Evolutionary conservation across 2,888 invertebrate species (phyloP).

Genomic region (Drosophila imparisetae): DNA sequence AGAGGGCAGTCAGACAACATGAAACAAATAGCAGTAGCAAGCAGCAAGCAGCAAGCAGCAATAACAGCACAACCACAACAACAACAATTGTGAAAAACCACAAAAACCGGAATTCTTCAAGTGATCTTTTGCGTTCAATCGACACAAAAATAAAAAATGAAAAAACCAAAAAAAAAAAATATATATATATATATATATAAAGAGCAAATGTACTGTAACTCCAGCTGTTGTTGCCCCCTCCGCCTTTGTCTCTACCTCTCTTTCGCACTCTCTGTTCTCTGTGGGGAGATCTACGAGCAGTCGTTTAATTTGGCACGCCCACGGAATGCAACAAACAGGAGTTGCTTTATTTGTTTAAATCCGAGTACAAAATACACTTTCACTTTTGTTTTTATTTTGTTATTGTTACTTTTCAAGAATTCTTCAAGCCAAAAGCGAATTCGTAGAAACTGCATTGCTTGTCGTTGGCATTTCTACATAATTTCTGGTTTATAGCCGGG

Average conservation of each 20-base stretch:
- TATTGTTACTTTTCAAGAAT: constrained; percentile 50
- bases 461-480: constrained; percentile 42
- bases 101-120: constrained; percentile 77
- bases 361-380: constrained; percentile 61
- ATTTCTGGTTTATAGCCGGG: constrained; percentile 60
- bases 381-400: constrained; percentile 58
- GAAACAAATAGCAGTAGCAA: constrained; percentile 52
- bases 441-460: constrained; percentile 45
- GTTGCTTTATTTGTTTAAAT: constrained; percentile 10
- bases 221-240: constrained; percentile 27
- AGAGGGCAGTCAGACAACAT: constrained; percentile 25
- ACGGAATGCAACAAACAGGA: constrained; percentile 39
- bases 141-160: constrained; percentile 43
- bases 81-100: constrained; percentile 59
- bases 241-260: background rate
- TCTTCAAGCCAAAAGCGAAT: constrained; percentile 46
- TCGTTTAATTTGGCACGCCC: constrained; percentile 38
- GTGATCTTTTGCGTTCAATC: constrained; percentile 76
- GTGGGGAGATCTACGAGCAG: constrained; percentile 21
- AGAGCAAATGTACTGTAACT: constrained; percentile 55
- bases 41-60: constrained; percentile 11
- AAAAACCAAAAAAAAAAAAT: constrained; percentile 26
- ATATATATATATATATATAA: background rate
- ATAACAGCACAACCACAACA: constrained; percentile 37
- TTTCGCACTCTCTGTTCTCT: background rate